Evolutionary conservation across 2,888 invertebrate species (phyloP), one percentile per base, ranked within the genome.

Genomic region (Leistus spinibarbis): DNA sequence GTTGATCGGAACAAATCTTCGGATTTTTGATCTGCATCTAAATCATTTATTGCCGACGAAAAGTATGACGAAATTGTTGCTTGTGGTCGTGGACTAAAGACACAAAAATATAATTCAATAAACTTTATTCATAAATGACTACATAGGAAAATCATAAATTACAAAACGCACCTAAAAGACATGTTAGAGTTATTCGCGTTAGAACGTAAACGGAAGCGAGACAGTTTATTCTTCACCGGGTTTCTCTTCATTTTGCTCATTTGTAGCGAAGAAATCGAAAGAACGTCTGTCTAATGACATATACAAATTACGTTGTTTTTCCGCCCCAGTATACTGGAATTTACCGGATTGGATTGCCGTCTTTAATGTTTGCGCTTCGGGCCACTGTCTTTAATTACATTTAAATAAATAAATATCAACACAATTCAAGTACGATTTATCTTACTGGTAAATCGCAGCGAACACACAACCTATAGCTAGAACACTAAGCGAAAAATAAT

Each of bases 371-470:
- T 78, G 66, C 20, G 81, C 67, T 75, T 77, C 76, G 2, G 82
- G 80, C 82, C 80, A 81, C 64, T 79, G 74, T 72, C 84, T 84
- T 57, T 40, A 80, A 81, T n/a, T n/a, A 76, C 23, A 77, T 23
- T 23, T 3, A 63, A 69, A 76, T 19, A 23, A 27, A 53, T 27
- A 17, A 40, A 53, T 69, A 60, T 19, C 19, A 60, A 19, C 10
- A 19, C 10, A 69, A 65, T n/a, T 60, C 65, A 17, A 27, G 7
- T 56, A 40, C 24, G 23, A 10, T 73, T 66, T 19, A 60, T 69
- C 9, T 16, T 85, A 90, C 90, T 89, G 89, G 73, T 86, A 88
- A 76, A 87, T 77, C 16, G 82, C 78, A 77, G 88, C 89, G 75
- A 79, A 81, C 60, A 86, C 9, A 67, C 86, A 79, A 76, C 88